Conservation (phyloP, 2,113 vertebrate species). For the Holacanthus passer region DNA sequence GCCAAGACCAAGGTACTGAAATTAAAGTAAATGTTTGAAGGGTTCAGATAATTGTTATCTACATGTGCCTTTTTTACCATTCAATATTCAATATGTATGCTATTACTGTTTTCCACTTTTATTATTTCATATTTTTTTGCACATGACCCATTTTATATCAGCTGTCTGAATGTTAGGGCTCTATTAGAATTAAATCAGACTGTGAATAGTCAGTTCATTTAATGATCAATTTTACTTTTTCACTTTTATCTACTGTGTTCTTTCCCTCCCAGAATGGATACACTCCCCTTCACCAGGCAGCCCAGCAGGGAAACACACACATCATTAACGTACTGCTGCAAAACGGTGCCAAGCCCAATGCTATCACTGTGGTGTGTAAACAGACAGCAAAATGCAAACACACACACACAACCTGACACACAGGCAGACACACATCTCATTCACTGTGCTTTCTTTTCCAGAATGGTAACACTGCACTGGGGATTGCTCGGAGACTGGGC, state of each 20-base stretch:
- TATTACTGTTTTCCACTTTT: not conserved
- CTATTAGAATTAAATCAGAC: too few species aligned
- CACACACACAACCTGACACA: not conserved
- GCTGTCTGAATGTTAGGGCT: too few species aligned
- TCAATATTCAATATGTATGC: not conserved
- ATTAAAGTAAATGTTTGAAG: not conserved
- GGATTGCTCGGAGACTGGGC: slow-evolving; percentile 93
- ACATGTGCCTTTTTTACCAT: not conserved
- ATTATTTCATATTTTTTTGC: too few species aligned
- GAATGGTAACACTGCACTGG: slow-evolving; percentile 98
- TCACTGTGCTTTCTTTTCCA: slow-evolving; percentile 57
- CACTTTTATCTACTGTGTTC: not conserved
- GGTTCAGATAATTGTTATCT: not conserved
- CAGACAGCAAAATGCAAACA: not conserved
- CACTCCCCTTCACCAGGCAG: slow-evolving; percentile 96
- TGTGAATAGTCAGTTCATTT: not conserved
- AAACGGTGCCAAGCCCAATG: slow-evolving; percentile 94
- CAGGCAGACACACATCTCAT: not conserved
- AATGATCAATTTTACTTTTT: not conserved
- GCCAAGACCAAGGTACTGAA: slow-evolving; percentile 94
- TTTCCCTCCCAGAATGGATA: slow-evolving; percentile 91
- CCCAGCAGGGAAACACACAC: slow-evolving; percentile 98
- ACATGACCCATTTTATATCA: too few species aligned
- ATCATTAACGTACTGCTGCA: slow-evolving; percentile 96
- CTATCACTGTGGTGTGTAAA: slow-evolving; percentile 90